Evolutionary conservation across 2,888 invertebrate genomes (phyloP), one percentile per base, ranked within the genome.

Genomic region (Cordilura impudica): DNA sequence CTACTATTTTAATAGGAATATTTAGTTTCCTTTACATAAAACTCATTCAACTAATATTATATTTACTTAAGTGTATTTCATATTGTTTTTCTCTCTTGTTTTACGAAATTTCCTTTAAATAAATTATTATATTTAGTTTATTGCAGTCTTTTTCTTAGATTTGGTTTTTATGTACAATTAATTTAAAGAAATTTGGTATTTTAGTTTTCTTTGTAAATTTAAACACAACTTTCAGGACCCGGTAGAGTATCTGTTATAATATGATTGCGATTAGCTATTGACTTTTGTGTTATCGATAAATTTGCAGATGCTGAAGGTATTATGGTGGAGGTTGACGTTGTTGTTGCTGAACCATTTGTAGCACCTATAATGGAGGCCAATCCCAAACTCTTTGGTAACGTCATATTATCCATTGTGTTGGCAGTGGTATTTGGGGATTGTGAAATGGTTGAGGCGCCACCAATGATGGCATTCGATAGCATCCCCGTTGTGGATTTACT

Each of bases 161-260:
- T 63, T 65, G 49, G 31, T 66, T 66, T n/a, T 53, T 73, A 70
- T 73, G 19, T 77, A 73, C 66, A 73, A 49, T 49, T 63, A 66
- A 31, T 45, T 43, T 49, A 49, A 60, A 45, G 16, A 53, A 7
- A 61, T 53, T 31, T 16, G 39, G 53, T 39, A 54, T 54, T 26
- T n/a, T 47, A 47, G 16, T 16, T 12, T 65, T 72, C 31, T 56
- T 61, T 49, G 5, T 31, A 56, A 60, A 69, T 82, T 92, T 93
- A 96, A 88, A 96, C 96, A 91, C 96, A 96, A 91, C 96, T 96
- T 89, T 96, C 96, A 47, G 96, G 96, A 78, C 96, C 96, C 29
- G 96, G 96, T 89, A 96, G 93, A 83, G 95, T 94, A 88, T 96
- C 95, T 63, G 96, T 94, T 85, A 96, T 92, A 74, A 96, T 95